These are phyloP conservation scores for Epicauta chinensis DNA, from an alignment of 1,140 invertebrate genomes.

Conservation along the genomic window DNA sequence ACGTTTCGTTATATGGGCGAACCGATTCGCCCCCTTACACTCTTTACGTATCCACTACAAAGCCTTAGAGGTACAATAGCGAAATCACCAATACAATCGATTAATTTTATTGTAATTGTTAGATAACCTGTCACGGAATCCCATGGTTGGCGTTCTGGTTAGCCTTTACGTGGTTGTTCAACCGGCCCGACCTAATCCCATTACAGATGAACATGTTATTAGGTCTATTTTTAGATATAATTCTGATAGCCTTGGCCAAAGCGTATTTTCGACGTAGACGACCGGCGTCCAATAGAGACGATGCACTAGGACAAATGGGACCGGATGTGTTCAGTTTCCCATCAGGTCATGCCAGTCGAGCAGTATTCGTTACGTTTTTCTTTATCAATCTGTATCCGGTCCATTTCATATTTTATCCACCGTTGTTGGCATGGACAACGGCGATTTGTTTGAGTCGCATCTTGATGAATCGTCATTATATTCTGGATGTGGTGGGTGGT, in stretches of 20 bases:
- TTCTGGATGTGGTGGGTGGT: conserved; percentile 80
- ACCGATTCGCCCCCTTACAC: conserved; percentile 52
- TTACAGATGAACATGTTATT: conserved; percentile 79
- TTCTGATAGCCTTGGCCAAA: conserved; percentile 78
- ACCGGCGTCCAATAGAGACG: conserved; percentile 63
- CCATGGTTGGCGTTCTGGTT: conserved; percentile 72
- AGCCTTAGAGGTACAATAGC: conserved; percentile 56
- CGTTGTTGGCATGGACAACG: conserved; percentile 67
- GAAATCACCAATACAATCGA: conserved; percentile 6
- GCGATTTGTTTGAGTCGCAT: conserved; percentile 74
- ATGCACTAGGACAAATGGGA: conserved; percentile 49
- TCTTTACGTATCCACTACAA: conserved; percentile 57
- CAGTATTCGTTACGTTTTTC: conserved; percentile 69
- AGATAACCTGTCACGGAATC: conserved; percentile 87
- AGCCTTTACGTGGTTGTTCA: conserved; percentile 66
- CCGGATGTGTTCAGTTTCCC: conserved; percentile 94
- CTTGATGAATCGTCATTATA: conserved; percentile 74
- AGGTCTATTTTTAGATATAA: conserved; percentile 82
- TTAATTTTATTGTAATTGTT: conserved; percentile 19
- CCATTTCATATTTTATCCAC: conserved; percentile 51
- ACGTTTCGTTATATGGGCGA: conserved; percentile 51
- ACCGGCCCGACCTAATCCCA: conserved; percentile 59
- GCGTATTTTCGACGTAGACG: conserved; percentile 68
- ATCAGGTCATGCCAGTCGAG: conserved; percentile 89
- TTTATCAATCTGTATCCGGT: conserved; percentile 59